Evolutionary conservation across 2,797 vertebrate genomes (phyloP), one percentile per base, ranked within the genome.

Genomic region (Chaetophractus vellerosus): DNA sequence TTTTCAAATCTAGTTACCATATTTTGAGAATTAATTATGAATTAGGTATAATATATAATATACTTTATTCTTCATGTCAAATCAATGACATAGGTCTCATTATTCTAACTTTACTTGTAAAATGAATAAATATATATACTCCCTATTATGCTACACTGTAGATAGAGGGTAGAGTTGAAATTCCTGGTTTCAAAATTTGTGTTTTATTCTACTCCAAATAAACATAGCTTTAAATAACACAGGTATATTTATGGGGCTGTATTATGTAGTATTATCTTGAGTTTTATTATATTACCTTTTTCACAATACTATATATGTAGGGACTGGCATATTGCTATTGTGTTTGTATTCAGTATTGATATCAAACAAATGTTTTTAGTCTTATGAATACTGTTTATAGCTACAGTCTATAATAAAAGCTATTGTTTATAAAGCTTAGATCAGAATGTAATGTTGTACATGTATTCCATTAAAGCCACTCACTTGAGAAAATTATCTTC

Each of bases 401-500:
- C n/a, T 74, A 74, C 18, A 41, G 64, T 68, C 55, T 75, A 81
- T 9, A n/a, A 74, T 50, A 94, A 89, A 96, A 92, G 55, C 23
- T 86, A 87, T 21, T 83, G 19, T 90, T 90, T 81, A 6, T 91
- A 94, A 84, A 90, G 38, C 52, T 75, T 76, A 86, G 63, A 72
- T 21, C 55, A 81, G 68, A 96, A 71, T 91, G 88, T 59, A 82
- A 71, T 78, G 9, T 28, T 80, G 1, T 7, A 92, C 63, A n/a
- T 2, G 80, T 31, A 50, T 33, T 94, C 48, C 11, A 87, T 89
- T 91, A 93, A 93, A 95, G n/a, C n/a, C 50, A 92, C 1, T 85
- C 6, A 78, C 68, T 33, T 79, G 85, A 38, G 76, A 93, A 94
- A 88, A 91, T 87, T 68, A 80, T 68, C n/a, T 72, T 95, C 61